Base-by-base conservation (phyloP, 2,888 invertebrate genomes). In the Allacma fusca region DNA sequence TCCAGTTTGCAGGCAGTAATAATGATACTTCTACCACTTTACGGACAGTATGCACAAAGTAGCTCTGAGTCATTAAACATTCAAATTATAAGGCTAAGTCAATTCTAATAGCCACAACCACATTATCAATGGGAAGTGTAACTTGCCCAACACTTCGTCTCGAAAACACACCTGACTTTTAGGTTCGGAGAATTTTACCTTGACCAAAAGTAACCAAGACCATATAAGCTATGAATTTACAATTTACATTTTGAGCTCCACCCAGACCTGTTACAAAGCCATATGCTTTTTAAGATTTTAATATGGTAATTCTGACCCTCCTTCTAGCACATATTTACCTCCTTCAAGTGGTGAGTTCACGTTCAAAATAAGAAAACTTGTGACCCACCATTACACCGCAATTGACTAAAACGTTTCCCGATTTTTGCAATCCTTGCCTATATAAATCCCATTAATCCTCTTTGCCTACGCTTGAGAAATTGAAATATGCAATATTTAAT, bases 401-500 rank as follows among this genome's bases (percentile, higher is more conserved):
- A 9, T 34, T 34, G 34, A 34, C 9, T 9, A 34, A 34, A 34
- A 34, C 5, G 34, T 34, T 34, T 34, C 34, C 34, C 34, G 34
- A 34, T 34, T 34, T 34, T 34, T 34, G 34, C 34, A 34, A 34
- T 34, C 34, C 9, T 9, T 34, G 34, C 34, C 34, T 34, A 34
- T n/a, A n/a, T 34, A 7, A 34, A 34, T 34, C 9, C 34, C 34
- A 34, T 9, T 9, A 34, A 4, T 7, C 5, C 34, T 34, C 34
- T 34, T 34, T 34, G 34, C 34, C 34, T 34, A 34, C 34, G 34
- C 57, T 7, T 4, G 5, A 9, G 21, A 57, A 57, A 57, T 5
- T 2, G 7, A 57, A 68, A 28, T 68, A 67, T 68, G 44, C 34
- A 68, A 43, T 43, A 67, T 28, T 68, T 21, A 65, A 65, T 75